A percentile compares a stretch with the other conserved stretches of the same genome.
Conservation (phyloP, 2,113 vertebrate genomes). For the Morone chrysops region DNA sequence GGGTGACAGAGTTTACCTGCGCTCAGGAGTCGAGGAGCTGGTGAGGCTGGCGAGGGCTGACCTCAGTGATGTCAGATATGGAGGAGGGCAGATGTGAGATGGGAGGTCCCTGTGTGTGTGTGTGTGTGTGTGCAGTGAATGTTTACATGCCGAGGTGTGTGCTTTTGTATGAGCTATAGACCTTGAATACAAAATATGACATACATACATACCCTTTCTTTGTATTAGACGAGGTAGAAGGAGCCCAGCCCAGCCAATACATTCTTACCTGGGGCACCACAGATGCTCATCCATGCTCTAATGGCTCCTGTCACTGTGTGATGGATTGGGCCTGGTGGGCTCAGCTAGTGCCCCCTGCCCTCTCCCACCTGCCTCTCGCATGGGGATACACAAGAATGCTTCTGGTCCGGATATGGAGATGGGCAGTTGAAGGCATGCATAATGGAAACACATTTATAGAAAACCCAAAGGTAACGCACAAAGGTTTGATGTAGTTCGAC, state of each 20-base stretch:
- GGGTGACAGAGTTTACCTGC: slow-evolving; percentile 35
- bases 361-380: slow-evolving; percentile 67
- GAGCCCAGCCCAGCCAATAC: slow-evolving; percentile 31
- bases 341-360: slow-evolving; percentile 62
- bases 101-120: slow-evolving; percentile 3
- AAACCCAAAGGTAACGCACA: not conserved
- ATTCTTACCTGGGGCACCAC: slow-evolving; percentile 73
- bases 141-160: slow-evolving; percentile 2
- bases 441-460: slow-evolving; percentile 3
- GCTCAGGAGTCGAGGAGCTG: slow-evolving; percentile 44
- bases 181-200: slow-evolving; percentile 63
- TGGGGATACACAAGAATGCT: slow-evolving; percentile 48
- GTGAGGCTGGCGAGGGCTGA: slow-evolving; percentile 17
- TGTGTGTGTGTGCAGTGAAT: slow-evolving; percentile 2
- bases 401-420: slow-evolving; percentile 37
- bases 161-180: not conserved
- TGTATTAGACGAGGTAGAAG: slow-evolving; percentile 59
- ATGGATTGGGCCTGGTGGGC: slow-evolving; percentile 81
- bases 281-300: slow-evolving; percentile 80
- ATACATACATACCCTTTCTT: slow-evolving; percentile 70
- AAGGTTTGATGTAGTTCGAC: not conserved
- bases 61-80: slow-evolving; percentile 36
- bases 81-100: slow-evolving; percentile 23
- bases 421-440: not conserved
- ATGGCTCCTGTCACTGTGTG: slow-evolving; percentile 78